Conservation (phyloP, 2,888 invertebrate species). For the Carcina quercana region DNA sequence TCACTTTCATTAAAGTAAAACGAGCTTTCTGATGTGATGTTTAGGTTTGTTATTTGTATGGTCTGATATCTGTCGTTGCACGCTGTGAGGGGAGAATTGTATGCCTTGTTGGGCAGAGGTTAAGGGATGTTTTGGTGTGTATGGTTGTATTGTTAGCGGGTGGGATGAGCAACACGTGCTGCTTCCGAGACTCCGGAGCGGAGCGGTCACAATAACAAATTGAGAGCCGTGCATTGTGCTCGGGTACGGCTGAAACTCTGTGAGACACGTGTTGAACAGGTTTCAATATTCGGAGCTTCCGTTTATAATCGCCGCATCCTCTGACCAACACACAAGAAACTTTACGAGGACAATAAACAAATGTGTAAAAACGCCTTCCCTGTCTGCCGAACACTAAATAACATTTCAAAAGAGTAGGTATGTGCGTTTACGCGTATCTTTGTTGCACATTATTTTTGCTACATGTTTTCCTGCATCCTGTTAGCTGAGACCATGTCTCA, state of each 20-base stretch:
- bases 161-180: slow-evolving; percentile 58
- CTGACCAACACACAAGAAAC: too few species aligned
- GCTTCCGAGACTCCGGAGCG: slow-evolving; percentile 48
- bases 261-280: slow-evolving; percentile 63
- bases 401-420: too few species aligned
- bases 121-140: slow-evolving; percentile 27
- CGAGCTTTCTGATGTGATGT: slow-evolving; percentile 21
- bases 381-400: too few species aligned
- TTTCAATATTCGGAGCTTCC: slow-evolving; percentile 40
- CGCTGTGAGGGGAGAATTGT: slow-evolving; percentile 15
- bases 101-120: slow-evolving; percentile 19
- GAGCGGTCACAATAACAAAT: slow-evolving; percentile 58
- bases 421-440: too few species aligned
- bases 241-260: slow-evolving; percentile 26
- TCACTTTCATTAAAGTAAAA: slow-evolving; percentile 21
- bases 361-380: too few species aligned
- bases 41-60: slow-evolving; percentile 18
- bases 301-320: too few species aligned
- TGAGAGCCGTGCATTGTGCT: slow-evolving; percentile 55
- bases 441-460: too few species aligned
- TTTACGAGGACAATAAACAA: too few species aligned
- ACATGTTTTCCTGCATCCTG: too few species aligned
- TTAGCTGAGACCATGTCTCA: too few species aligned
- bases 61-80: slow-evolving; percentile 11
- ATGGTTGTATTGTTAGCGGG: slow-evolving; percentile 25